Evolutionary conservation across 2,888 invertebrate species (phyloP).

Genomic region (Tetheella fluctuosa): DNA sequence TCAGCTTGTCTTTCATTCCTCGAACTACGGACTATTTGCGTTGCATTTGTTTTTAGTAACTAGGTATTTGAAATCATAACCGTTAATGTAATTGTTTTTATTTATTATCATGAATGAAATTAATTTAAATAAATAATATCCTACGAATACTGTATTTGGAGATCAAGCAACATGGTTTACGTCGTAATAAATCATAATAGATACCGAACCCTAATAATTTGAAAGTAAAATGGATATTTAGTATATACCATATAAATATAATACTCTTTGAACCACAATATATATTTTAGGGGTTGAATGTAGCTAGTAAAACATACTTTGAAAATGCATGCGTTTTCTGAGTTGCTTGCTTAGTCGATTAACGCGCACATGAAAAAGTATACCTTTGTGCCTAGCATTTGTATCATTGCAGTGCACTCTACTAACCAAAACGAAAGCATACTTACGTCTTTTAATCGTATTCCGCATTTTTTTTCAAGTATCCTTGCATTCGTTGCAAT

Average conservation of each 20-base stretch:
- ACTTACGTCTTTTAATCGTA: too few species aligned
- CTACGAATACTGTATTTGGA: too few species aligned
- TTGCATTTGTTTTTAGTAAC: too few species aligned
- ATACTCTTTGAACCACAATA: background rate
- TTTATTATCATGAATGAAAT: too few species aligned
- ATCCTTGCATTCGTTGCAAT: background rate
- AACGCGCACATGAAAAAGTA: background rate
- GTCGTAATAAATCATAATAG: too few species aligned
- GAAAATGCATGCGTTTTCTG: background rate
- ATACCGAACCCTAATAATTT: too few species aligned
- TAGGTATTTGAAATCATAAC: too few species aligned
- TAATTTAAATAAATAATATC: too few species aligned
- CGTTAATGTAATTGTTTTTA: too few species aligned
- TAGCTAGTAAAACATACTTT: background rate
- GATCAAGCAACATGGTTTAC: too few species aligned
- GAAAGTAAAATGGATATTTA: too few species aligned
- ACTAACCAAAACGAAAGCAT: background rate
- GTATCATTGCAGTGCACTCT: background rate
- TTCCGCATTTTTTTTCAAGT: background rate
- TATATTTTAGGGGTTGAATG: background rate
- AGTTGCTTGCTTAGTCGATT: background rate
- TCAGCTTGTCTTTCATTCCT: background rate
- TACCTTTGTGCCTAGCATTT: background rate
- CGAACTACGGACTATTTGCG: background rate
- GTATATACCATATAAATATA: background rate